Evolutionary conservation across 2,113 vertebrate genomes (phyloP), one percentile per base, ranked within the genome.

Genomic region (Rhombomys opimus): DNA sequence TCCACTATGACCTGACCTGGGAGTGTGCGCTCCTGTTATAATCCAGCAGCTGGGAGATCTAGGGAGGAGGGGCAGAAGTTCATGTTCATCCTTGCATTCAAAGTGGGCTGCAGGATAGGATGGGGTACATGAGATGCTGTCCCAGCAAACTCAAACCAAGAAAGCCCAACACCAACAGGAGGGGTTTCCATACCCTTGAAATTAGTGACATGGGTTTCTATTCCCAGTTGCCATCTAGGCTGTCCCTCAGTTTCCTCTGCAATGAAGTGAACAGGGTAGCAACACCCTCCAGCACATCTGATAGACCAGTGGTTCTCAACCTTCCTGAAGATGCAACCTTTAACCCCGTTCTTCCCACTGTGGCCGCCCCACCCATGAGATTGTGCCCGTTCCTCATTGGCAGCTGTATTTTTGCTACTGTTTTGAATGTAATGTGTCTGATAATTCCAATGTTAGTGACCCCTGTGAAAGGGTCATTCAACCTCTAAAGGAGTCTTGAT

Each of bases 201-300:
- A 41, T 15, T 10, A 38, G n/a, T 81, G 52, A 2, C 35, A 4
- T 1, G 18, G 2, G 2, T n/a, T 52, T 32, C 11, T n/a, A 30
- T 59, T n/a, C 9, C 4, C 20, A 18, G 18, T 57, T 22, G 35
- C 9, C n/a, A 4, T 17, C 1, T 12, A n/a, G 10, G 7, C 8
- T 63, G n/a, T 63, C 23, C 32, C 57, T 38, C 81, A 30, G 3
- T 41, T 5, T 17, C n/a, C 57, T 27, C 38, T 61, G 6, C 7
- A 2, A 9, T 38, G n/a, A 27, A 13, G 22, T 17, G 23, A 82
- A 25, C n/a, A n/a, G 12, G n/a, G 57, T 14, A 38, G 12, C 57
- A 14, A 27, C 25, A 17, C 13, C 57, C 17, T 27, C 23, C 2
- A 15, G 14, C 13, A 9, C 23, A 63, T 7, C 7, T 25, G 13